Conservation (phyloP, 2,888 invertebrate genomes). For the Nomada ferruginata region DNA sequence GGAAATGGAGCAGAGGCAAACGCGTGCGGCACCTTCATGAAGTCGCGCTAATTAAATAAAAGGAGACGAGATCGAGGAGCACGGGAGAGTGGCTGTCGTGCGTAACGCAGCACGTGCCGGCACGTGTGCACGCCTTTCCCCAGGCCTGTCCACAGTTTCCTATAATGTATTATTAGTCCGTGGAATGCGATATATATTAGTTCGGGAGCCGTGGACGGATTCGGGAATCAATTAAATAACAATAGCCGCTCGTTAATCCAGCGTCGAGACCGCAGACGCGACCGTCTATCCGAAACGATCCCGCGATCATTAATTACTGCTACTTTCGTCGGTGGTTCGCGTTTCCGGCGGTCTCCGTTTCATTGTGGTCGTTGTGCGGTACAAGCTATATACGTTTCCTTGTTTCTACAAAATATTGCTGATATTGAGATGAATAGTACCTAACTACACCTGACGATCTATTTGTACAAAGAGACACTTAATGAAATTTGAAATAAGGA, state of each 20-base stretch:
- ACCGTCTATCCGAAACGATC: slow-evolving; percentile 53
- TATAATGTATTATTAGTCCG: slow-evolving; percentile 75
- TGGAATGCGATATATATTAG: slow-evolving; percentile 71
- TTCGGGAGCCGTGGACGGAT: slow-evolving; percentile 54
- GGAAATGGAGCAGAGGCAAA: slow-evolving; percentile 66
- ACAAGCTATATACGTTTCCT: neutral
- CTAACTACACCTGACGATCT: too few species aligned
- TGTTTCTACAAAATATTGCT: neutral
- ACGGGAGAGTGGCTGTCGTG: slow-evolving; percentile 57
- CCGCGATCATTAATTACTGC: slow-evolving; percentile 57
- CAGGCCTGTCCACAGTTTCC: slow-evolving; percentile 61
- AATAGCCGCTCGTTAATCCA: slow-evolving; percentile 75
- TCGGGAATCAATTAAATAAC: slow-evolving; percentile 76
- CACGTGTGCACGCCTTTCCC: slow-evolving; percentile 73
- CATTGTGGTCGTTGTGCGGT: neutral
- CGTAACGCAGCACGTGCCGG: slow-evolving; percentile 70
- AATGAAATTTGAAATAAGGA: too few species aligned
- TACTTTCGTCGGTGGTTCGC: slow-evolving; percentile 23
- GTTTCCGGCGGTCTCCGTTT: slow-evolving; percentile 21
- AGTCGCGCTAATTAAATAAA: slow-evolving; percentile 82
- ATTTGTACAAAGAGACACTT: too few species aligned
- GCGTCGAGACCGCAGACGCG: slow-evolving; percentile 62
- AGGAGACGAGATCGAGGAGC: slow-evolving; percentile 76
- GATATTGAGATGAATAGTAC: neutral
- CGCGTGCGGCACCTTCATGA: slow-evolving; percentile 64